Conservation (phyloP, 1,140 invertebrate genomes). For the Copidosoma floridanum region DNA sequence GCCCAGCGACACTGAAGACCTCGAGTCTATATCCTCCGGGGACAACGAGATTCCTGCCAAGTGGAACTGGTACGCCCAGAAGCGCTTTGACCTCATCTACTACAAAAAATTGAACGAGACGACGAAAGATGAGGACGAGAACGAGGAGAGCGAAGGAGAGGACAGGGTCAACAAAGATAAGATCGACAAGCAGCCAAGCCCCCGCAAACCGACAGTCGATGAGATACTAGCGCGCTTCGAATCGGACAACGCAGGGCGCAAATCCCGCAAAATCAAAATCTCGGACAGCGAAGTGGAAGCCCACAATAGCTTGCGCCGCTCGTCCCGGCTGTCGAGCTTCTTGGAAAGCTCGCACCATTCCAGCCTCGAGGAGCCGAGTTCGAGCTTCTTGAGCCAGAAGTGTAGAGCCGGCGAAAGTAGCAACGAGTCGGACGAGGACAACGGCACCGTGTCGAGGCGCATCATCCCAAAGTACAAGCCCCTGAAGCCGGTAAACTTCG, state of each 20-base stretch:
- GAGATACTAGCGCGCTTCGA: not conserved
- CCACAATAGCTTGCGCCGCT: too few species aligned
- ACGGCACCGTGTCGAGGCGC: not conserved
- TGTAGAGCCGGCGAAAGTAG: not conserved
- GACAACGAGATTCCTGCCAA: not conserved
- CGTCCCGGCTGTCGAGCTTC: too few species aligned
- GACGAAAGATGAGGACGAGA: not conserved
- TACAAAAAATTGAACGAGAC: not conserved
- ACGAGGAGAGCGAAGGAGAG: not conserved
- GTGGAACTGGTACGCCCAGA: slow-evolving; percentile 7
- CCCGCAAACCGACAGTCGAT: not conserved
- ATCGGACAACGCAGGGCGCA: too few species aligned
- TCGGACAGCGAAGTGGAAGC: too few species aligned
- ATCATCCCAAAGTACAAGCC: slow-evolving; percentile 9
- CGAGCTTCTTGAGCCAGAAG: too few species aligned
- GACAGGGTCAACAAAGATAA: not conserved
- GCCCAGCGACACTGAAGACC: slow-evolving; percentile 2
- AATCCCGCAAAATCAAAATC: too few species aligned
- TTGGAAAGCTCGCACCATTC: too few species aligned
- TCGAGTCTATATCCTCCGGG: not conserved
- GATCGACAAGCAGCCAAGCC: not conserved
- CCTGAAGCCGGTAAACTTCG: not conserved
- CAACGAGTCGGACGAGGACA: not conserved
- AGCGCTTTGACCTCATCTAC: slow-evolving; percentile 10
- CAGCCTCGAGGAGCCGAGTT: too few species aligned